Percentiles rank a stretch among this genome's conserved stretches.
These are phyloP conservation scores for Polydrusus cervinus DNA, from an alignment of 2,888 invertebrate species.

Conservation along the genomic window DNA sequence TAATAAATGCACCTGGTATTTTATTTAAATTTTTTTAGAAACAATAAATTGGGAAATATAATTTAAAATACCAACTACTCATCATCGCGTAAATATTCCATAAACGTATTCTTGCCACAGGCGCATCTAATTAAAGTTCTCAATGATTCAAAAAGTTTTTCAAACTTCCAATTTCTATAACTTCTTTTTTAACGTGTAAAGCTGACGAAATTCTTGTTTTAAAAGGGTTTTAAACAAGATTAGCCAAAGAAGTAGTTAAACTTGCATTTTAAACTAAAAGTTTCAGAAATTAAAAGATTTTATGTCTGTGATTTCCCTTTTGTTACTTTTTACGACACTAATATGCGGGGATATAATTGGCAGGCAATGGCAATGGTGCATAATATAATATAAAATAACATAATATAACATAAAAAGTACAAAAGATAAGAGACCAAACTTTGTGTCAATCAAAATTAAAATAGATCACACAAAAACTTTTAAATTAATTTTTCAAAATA, in stretches of 20 bases:
- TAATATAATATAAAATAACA: no score
- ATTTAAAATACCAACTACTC: neutral
- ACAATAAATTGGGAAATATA: no score
- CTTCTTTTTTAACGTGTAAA: conserved; percentile 33
- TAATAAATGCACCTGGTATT: no score
- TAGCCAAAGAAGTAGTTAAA: conserved; percentile 13
- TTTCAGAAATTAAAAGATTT: conserved; percentile 12
- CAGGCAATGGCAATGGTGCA: no score
- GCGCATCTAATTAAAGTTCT: conserved; percentile 16
- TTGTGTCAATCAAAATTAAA: no score
- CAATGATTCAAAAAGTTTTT: conserved; percentile 27
- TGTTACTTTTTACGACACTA: neutral
- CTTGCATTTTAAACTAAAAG: conserved; percentile 17
- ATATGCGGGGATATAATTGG: neutral
- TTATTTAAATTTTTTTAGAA: no score
- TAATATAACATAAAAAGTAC: no score
- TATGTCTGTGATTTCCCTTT: neutral
- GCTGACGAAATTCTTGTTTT: conserved; percentile 30
- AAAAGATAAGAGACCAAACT: no score
- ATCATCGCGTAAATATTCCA: neutral
- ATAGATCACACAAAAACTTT: no score
- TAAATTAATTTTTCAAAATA: no score
- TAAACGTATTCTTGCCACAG: neutral
- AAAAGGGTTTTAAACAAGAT: conserved; percentile 26
- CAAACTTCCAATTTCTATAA: conserved; percentile 28